Base-by-base conservation (phyloP, 2,888 invertebrate genomes). In the Ariolimax columbianus region DNA sequence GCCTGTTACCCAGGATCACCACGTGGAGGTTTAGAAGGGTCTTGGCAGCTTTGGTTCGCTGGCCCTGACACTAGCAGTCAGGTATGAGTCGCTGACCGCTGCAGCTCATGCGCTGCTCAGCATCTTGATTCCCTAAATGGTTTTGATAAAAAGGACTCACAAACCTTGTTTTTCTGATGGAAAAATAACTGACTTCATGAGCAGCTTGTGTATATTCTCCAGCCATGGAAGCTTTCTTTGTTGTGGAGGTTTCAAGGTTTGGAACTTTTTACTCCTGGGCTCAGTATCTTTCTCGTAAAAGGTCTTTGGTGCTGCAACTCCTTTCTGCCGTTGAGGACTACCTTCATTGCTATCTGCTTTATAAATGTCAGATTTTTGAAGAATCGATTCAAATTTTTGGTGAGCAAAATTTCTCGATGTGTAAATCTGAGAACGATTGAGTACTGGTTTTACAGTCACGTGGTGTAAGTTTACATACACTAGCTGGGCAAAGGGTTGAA, bases 151-250 rank as follows among this genome's bases (percentile, higher is more conserved):
- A 4, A 36, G 23, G 26, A 33, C 33, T 26, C 19, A 70, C 81
- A 30, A 68, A 83, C 83, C 77, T 47, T 83, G 43, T 36, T 36
- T 47, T 11, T 33, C 33, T n/a, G 55, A 40, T 63, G 79, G 73
- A 23, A 84, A 43, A 59, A 38, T 19, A 36, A 77, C 85, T 23
- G 70, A 81, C 66, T 85, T 75, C 51, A 81, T 77, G 17, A 85
- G 81, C 7, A 36, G n/a, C 30, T 30, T 38, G 40, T 85, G 85
- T 23, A 81, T 68, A 19, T 75, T 68, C 14, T 26, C 23, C 43
- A 84, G 1, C 84, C 84, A 84, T 14, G 30, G 30, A 3, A 38
- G 17, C 11, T 9, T 4, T 9, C 0, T 63, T 1, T 40, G 17
- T 7, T 47, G 30, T 47, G 75, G 6, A 38, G 30, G 47, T 26